phyloP scores from a whole-genome alignment of 1,140 invertebrate genomes.

The Stegodyphus mimosarum region DNA sequence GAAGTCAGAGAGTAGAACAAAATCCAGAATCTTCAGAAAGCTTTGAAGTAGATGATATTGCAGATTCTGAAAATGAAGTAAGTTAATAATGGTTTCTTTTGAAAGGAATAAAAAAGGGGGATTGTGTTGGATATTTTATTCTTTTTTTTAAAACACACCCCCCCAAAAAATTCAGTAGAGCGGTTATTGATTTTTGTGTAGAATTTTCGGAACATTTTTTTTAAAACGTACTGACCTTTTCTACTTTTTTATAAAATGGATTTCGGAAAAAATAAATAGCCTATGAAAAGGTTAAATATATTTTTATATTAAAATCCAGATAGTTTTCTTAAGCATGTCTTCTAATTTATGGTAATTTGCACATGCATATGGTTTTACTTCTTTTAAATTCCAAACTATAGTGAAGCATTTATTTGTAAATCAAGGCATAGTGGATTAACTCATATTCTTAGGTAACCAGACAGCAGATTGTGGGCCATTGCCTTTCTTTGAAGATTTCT shows the following conservation, averaged over 20 bases:
- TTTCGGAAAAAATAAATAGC: too few relatives aligned
- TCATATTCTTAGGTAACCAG: too few relatives aligned
- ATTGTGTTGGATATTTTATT: not conserved
- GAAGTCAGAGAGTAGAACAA: conserved; percentile 77
- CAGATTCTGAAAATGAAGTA: conserved; percentile 70
- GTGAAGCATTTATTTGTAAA: too few relatives aligned
- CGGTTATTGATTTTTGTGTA: not conserved
- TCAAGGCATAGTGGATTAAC: too few relatives aligned
- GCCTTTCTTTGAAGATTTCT: too few relatives aligned
- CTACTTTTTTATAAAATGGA: not conserved
- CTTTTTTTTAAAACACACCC: not conserved
- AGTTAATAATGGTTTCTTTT: not conserved
- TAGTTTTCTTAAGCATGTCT: too few relatives aligned
- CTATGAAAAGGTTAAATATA: too few relatives aligned
- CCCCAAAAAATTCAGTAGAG: not conserved
- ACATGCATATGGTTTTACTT: too few relatives aligned
- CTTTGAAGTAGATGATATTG: conserved; percentile 72
- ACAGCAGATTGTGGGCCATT: too few relatives aligned
- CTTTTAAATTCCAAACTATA: too few relatives aligned
- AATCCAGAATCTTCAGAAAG: conserved; percentile 73
- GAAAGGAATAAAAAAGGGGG: not conserved
- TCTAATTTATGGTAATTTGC: too few relatives aligned
- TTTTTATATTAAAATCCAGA: too few relatives aligned
- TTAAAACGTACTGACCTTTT: not conserved
- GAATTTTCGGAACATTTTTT: not conserved